phyloP scores from a whole-genome alignment of 2,113 vertebrate species.

The Todiramphus chloris region DNA sequence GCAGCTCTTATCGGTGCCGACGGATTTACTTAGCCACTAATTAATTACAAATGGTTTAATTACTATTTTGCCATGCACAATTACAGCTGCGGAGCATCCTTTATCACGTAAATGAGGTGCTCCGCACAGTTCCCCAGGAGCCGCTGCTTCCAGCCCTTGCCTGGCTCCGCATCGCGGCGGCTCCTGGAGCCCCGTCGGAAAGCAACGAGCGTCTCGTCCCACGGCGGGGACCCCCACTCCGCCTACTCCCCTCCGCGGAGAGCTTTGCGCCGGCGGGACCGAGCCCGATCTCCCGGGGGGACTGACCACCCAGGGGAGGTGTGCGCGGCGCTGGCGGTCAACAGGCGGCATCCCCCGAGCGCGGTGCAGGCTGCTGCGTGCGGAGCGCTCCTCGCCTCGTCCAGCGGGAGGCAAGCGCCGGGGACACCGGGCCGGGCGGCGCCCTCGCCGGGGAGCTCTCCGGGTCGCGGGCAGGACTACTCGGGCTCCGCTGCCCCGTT shows the following conservation, averaged over 20 bases:
- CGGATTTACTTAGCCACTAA: slow-evolving; percentile 61
- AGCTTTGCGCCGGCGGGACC: background rate
- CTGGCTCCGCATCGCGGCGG: background rate
- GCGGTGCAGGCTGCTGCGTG: background rate
- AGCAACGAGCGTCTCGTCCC: background rate
- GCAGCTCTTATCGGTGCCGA: background rate
- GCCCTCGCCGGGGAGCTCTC: background rate
- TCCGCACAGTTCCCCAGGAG: background rate
- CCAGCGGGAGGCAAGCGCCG: background rate
- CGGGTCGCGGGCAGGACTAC: background rate
- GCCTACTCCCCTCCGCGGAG: background rate
- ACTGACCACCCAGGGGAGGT: background rate
- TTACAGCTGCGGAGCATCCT: slow-evolving; percentile 37
- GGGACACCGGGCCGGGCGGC: background rate
- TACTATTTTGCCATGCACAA: slow-evolving; percentile 59
- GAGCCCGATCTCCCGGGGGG: background rate
- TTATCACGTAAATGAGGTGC: slow-evolving; percentile 15
- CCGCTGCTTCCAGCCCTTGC: background rate
- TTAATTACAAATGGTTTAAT: slow-evolving; percentile 73
- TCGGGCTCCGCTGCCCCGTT: background rate
- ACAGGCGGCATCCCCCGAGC: background rate
- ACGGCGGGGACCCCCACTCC: background rate
- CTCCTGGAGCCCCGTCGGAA: background rate
- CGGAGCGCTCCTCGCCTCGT: background rate
- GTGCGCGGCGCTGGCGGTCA: background rate